These are phyloP conservation scores for Amazona vittata DNA, from an alignment of 2,113 vertebrate species.

Conservation along the genomic window DNA sequence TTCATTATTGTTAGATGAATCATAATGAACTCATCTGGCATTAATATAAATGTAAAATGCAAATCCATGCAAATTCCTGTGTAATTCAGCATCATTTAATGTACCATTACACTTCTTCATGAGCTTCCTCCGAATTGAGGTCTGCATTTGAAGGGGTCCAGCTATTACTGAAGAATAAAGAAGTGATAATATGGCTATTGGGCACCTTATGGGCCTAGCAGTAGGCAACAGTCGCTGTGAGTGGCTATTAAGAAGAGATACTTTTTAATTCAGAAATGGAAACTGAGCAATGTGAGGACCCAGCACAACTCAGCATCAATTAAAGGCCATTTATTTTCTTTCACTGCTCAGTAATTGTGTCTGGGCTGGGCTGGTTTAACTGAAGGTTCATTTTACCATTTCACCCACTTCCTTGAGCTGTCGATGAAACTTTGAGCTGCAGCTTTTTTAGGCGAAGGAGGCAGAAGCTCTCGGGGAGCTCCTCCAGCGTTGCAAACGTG, in stretches of 20 bases:
- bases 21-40: constrained; percentile 39
- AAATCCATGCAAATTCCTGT: constrained; percentile 44
- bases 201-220: neutral
- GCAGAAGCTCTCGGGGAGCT: neutral
- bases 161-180: neutral
- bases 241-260: neutral
- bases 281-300: neutral
- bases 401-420: neutral
- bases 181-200: neutral
- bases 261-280: neutral
- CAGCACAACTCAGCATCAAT: neutral
- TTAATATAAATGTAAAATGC: constrained; percentile 55
- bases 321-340: neutral
- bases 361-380: neutral
- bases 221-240: neutral
- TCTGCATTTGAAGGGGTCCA: neutral
- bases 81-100: constrained; percentile 17
- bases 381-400: neutral
- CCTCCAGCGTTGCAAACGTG: neutral
- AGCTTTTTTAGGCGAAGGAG: neutral
- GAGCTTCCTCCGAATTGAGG: neutral
- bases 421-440: neutral
- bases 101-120: neutral
- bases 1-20: constrained; percentile 43
- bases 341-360: neutral